Evolutionary conservation across 2,113 vertebrate species (phyloP), one percentile per base, ranked within the genome.

Genomic region (Numida meleagris): DNA sequence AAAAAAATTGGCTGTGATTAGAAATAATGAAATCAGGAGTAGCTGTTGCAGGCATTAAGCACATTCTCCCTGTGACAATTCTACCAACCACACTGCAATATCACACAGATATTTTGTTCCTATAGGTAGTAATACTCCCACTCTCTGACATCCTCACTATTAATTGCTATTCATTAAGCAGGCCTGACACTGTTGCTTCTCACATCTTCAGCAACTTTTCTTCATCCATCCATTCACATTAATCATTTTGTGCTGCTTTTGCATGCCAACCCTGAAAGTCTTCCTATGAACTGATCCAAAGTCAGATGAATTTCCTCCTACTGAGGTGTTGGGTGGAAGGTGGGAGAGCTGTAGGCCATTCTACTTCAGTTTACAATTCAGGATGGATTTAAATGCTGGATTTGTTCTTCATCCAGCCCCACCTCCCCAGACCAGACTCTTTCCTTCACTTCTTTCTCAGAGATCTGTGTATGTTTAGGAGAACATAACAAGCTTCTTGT

Each of bases 391-490:
- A 17, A 67, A 34, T 29, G 21, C 34, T 68, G 5, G 27, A 73
- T 82, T 89, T 82, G 3, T 3, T 82, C 72, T 79, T 82, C 12
- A 42, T 51, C 20, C 48, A 82, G 7, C 9, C 12, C 7, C 3
- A 23, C 6, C 42, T 46, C 10, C 25, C 9, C 17, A 27, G 67
- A 23, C 2, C 33, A 82, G 67, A 71, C 2, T 4, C 6, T 48
- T 84, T 75, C 6, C 6, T 67, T 81, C 20, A 33, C 1, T 40
- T 77, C 57, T 38, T 86, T 74, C 66, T 89, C 29, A 78, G 78
- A 75, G 10, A 14, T 82, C 48, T 48, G 3, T 25, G 42, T 1
- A 2, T 4, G 19, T 2, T 0, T 53, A 51, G n/a, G 45, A 33
- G 19, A 3, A 73, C 6, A 53, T 12, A 50, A 46, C 12, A 86